These are phyloP conservation scores for Orussus abietinus DNA, from an alignment of 1,140 invertebrate genomes.

Conservation along the genomic window DNA sequence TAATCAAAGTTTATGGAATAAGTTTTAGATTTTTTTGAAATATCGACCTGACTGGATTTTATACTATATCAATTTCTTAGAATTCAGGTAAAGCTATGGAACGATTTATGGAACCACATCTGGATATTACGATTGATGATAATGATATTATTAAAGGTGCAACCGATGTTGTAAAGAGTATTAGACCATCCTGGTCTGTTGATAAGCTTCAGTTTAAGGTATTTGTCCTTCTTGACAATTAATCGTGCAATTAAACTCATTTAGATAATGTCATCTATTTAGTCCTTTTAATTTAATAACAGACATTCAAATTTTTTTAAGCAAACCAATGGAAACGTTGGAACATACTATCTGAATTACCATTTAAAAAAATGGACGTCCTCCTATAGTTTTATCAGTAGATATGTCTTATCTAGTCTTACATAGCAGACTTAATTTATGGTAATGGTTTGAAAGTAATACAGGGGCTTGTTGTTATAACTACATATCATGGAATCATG, in stretches of 20 bases:
- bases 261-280: constrained; percentile 9
- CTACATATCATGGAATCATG: constrained; percentile 4
- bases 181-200: constrained; percentile 55
- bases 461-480: too few species aligned
- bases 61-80: not conserved
- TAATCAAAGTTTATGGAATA: too few species aligned
- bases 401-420: not conserved
- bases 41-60: too few species aligned
- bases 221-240: constrained; percentile 15
- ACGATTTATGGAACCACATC: constrained; percentile 30
- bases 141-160: constrained; percentile 55
- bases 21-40: too few species aligned
- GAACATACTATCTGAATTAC: not conserved
- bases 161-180: constrained; percentile 52
- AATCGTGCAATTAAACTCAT: not conserved
- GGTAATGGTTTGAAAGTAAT: too few species aligned
- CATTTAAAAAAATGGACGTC: constrained; percentile 1
- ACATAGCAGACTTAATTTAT: not conserved
- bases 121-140: constrained; percentile 53
- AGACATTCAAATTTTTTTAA: constrained; percentile 2
- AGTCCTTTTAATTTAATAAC: constrained; percentile 9
- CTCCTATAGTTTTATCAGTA: not conserved
- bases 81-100: constrained; percentile 15
- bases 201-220: constrained; percentile 56
- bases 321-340: constrained; percentile 1